These are phyloP conservation scores for Amphipyra tragopoginis DNA, from an alignment of 2,888 invertebrate species.

Conservation along the genomic window DNA sequence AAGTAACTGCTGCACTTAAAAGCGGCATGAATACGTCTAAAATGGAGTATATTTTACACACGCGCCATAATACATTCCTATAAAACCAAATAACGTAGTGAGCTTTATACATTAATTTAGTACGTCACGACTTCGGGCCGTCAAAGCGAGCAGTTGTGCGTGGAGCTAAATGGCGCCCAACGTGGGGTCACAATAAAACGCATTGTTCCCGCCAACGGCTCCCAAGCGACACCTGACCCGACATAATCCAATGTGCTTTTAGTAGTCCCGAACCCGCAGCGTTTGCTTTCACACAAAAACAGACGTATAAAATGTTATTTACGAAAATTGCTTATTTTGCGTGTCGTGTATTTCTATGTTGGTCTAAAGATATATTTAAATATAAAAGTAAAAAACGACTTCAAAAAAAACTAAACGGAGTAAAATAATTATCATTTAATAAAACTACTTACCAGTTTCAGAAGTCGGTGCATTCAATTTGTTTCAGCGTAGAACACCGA, in stretches of 20 bases:
- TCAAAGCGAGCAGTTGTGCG: slow-evolving; percentile 38
- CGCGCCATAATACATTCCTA: slow-evolving; percentile 11
- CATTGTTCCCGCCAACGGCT: slow-evolving; percentile 41
- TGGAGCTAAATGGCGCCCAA: slow-evolving; percentile 43
- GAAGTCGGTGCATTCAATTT: no score
- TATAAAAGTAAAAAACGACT: no score
- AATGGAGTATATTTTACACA: slow-evolving; percentile 16
- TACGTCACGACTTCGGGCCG: slow-evolving; percentile 34
- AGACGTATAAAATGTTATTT: slow-evolving; percentile 21
- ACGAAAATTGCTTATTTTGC: slow-evolving; percentile 1
- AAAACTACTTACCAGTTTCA: no score
- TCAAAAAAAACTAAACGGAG: no score
- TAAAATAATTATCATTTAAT: no score
- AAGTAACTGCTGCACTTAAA: slow-evolving; percentile 16
- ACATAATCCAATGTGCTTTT: slow-evolving; percentile 56
- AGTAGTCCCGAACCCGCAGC: slow-evolving; percentile 26
- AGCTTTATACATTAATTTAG: slow-evolving; percentile 25
- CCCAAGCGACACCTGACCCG: slow-evolving; percentile 54
- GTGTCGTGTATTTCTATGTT: slow-evolving; percentile 1
- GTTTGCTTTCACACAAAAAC: slow-evolving; percentile 18
- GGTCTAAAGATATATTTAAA: background rate
- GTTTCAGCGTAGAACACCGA: no score
- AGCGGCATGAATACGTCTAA: slow-evolving; percentile 4
- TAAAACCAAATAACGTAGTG: slow-evolving; percentile 23
- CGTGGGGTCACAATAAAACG: slow-evolving; percentile 50